These are phyloP conservation scores for Leptopilina myrica DNA, from an alignment of 2,888 invertebrate species.

Conservation along the genomic window DNA sequence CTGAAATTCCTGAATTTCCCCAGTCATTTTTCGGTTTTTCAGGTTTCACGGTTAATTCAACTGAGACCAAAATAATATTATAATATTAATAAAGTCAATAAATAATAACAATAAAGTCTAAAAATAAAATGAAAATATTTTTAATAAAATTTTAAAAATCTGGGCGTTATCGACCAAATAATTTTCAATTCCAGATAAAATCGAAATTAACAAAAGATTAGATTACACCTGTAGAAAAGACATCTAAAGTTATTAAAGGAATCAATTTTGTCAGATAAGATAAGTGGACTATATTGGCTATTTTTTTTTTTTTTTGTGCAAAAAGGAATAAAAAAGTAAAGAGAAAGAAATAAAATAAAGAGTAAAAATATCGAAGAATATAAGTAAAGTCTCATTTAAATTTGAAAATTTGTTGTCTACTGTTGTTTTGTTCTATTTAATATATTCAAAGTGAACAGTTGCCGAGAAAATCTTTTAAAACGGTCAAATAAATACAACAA, in stretches of 20 bases:
- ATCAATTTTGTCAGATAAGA: conserved; percentile 3
- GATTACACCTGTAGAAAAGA: not conserved
- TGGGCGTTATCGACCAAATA: not conserved
- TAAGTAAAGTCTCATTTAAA: too few species aligned
- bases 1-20: too few species aligned
- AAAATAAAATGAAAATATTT: too few species aligned
- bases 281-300: not conserved
- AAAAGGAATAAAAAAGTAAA: not conserved
- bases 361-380: not conserved
- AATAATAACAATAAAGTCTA: too few species aligned
- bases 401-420: too few species aligned
- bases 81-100: too few species aligned
- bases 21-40: too few species aligned
- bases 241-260: conserved; percentile 3
- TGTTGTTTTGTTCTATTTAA: too few species aligned
- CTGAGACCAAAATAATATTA: too few species aligned
- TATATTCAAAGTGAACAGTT: too few species aligned
- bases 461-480: not conserved
- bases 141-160: not conserved
- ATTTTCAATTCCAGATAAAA: not conserved
- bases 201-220: not conserved
- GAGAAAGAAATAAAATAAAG: not conserved
- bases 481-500: too few species aligned
- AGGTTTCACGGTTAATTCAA: too few species aligned
- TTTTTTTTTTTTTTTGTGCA: not conserved